Evolutionary conservation across 2,113 vertebrate genomes (phyloP).

Genomic region (Grallaria varia): DNA sequence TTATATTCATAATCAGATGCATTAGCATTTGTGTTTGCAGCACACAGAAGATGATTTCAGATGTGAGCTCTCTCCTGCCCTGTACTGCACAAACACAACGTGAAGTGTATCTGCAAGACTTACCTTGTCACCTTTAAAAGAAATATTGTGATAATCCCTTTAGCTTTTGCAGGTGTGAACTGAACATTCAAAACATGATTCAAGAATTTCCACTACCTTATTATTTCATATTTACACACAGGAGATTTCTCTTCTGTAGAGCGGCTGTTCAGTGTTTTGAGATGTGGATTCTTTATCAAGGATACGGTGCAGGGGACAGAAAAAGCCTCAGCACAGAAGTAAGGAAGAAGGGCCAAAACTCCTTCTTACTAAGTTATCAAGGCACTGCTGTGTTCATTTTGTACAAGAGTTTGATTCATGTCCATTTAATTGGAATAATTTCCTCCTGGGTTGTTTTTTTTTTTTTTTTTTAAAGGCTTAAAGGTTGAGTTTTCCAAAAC

Average conservation of each 20-base stretch:
- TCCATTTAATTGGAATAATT: background rate
- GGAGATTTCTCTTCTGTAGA: background rate
- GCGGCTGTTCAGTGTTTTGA: background rate
- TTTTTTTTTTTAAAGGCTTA: background rate
- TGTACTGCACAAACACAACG: background rate
- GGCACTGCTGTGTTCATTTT: background rate
- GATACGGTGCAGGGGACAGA: background rate
- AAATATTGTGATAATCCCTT: background rate
- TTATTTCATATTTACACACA: background rate
- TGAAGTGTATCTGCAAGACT: background rate
- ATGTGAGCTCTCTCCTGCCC: background rate
- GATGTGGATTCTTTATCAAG: background rate
- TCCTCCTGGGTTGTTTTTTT: background rate
- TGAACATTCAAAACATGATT: background rate
- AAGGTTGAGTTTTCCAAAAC: background rate
- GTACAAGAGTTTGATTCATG: background rate
- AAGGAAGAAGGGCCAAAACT: background rate
- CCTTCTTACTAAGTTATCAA: background rate
- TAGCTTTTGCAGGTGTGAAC: background rate
- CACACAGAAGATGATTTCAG: background rate
- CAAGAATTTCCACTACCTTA: background rate
- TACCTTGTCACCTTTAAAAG: background rate
- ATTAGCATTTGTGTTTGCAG: background rate
- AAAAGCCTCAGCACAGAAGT: background rate
- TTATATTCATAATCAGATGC: background rate